Percentiles rank a stretch among this genome's conserved stretches.
Evolutionary conservation across 2,797 vertebrate species (phyloP).

Genomic region (Tinamus major): DNA sequence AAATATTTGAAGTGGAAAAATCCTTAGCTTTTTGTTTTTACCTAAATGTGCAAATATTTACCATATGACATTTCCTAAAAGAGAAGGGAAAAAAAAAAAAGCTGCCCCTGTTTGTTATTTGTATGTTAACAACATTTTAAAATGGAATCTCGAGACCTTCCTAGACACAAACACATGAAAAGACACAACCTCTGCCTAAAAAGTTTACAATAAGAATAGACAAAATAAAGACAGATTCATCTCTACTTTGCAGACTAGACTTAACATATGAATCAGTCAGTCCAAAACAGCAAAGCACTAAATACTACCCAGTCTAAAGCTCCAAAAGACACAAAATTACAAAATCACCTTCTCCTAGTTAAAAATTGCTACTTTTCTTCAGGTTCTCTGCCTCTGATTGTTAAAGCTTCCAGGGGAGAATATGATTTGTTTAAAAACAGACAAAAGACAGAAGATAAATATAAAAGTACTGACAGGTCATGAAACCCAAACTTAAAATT

Average conservation of each 20-base stretch:
- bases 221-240: neutral
- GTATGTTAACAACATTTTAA: neutral
- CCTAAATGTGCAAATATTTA: neutral
- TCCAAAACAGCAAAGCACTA: neutral
- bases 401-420: neutral
- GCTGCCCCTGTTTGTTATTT: neutral
- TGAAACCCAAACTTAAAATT: neutral
- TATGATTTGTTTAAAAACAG: neutral
- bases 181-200: neutral
- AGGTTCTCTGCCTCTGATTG: neutral
- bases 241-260: neutral
- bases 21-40: neutral
- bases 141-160: neutral
- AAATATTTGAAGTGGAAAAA: neutral
- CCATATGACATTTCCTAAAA: neutral
- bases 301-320: neutral
- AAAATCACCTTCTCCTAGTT: neutral
- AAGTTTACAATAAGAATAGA: neutral
- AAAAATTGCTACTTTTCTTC: neutral
- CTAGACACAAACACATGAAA: neutral
- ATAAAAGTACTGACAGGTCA: neutral
- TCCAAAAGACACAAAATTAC: neutral
- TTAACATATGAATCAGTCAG: slow-evolving; percentile 1
- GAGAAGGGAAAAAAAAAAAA: neutral
- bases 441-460: neutral